A percentile compares a stretch with the other conserved stretches of the same genome.
phyloP scores from a whole-genome alignment of 1,140 invertebrate species.

The Rhopalosiphum maidis region DNA sequence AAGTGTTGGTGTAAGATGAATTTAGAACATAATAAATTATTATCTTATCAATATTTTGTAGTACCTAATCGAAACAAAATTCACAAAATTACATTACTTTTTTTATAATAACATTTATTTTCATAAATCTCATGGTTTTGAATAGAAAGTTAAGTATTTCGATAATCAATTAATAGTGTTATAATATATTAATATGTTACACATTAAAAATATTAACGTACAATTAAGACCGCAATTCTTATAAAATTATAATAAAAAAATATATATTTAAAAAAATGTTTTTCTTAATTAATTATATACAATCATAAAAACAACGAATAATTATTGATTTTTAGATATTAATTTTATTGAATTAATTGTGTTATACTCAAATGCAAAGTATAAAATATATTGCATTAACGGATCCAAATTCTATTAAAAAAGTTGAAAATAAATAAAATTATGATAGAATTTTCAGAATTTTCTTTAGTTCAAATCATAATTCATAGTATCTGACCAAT shows the following conservation, averaged over 20 bases:
- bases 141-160: background rate
- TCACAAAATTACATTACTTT: background rate
- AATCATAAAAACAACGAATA: background rate
- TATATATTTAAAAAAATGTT: background rate
- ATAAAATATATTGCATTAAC: background rate
- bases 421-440: no score
- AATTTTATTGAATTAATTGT: background rate
- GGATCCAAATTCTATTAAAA: background rate
- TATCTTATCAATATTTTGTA: background rate
- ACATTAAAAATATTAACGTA: background rate
- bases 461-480: no score
- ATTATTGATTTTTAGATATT: background rate
- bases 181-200: background rate
- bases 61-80: background rate
- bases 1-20: background rate
- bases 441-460: no score
- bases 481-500: background rate
- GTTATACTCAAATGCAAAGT: background rate
- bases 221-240: background rate
- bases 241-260: background rate
- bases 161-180: background rate
- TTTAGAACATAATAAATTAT: background rate
- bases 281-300: background rate
- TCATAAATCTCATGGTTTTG: no score
- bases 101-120: no score